Base-by-base conservation (phyloP, 2,797 vertebrate species). In the Channa striata region DNA sequence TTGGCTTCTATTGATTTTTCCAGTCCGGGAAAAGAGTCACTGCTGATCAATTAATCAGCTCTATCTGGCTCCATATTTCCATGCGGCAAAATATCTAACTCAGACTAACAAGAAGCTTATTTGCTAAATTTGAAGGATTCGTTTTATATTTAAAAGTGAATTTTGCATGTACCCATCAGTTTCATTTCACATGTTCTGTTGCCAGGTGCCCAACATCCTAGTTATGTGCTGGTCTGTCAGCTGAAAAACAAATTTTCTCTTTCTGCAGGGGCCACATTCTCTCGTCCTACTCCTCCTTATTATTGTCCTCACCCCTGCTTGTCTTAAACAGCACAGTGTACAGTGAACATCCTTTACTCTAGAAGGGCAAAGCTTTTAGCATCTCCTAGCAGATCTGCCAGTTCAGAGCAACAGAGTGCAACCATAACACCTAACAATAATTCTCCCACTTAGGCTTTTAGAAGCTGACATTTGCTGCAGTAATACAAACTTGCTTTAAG, bases 1-100 rank as follows among this genome's bases (percentile, higher is more conserved):
- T 75, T 68, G 61, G 68, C 56, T 60, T 64, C 33, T 46, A 88
- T 90, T 78, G 85, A 90, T 90, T 91, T 89, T 87, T 81, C 65
- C 58, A 20, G 19, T 72, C 58, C 66, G 88, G 87, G 70, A 70
- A 70, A 64, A 39, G 56, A 74, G 79, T 82, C 77, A 50, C 37
- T 64, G 77, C 78, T 77, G 82, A 84, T 89, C 77, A 83, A 70
- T 87, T 78, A 80, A 88, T 85, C 59, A 69, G 59, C 58, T 57
- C 59, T 66, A 67, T 84, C 58, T 73, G 47, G 40, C 48, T 82
- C 72, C 73, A 72, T 83, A 67, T 89, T 86, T 85, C 72, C 72
- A 74, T 83, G 70, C 56, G 14, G 67, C 50, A 78, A 49, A 81
- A 74, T 70, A 71, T 84, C 70, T 74, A 83, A 79, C 58, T 74